Conservation (phyloP, 2,888 invertebrate genomes). For the Bimastos eiseni region DNA sequence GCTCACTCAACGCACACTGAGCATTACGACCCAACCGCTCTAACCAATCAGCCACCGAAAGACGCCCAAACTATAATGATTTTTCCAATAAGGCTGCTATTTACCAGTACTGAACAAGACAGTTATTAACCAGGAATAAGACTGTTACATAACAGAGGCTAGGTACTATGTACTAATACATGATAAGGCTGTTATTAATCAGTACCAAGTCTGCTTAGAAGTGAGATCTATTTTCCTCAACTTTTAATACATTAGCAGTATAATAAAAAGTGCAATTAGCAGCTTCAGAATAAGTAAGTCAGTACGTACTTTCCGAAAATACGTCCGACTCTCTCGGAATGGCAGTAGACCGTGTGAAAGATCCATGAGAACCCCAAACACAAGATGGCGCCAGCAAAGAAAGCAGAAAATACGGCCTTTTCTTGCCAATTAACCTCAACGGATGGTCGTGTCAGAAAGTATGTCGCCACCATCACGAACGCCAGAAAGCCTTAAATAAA, state of each 20-base stretch:
- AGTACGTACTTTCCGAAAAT: constrained; percentile 86
- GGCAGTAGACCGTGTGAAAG: constrained; percentile 97
- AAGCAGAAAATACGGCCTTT: constrained; percentile 79
- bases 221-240: not conserved
- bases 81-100: too few relatives aligned
- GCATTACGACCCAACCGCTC: too few relatives aligned
- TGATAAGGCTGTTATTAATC: too few relatives aligned
- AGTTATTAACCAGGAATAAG: too few relatives aligned
- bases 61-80: too few relatives aligned
- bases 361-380: constrained; percentile 95
- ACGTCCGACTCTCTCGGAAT: constrained; percentile 94
- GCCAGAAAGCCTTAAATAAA: constrained; percentile 64
- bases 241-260: not conserved
- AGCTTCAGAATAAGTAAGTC: not conserved
- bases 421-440: constrained; percentile 77
- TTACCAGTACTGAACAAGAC: too few relatives aligned
- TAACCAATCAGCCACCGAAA: too few relatives aligned
- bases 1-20: too few relatives aligned
- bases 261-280: constrained; percentile 43
- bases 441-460: constrained; percentile 85
- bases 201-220: not conserved
- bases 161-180: too few relatives aligned
- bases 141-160: too few relatives aligned
- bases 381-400: constrained; percentile 93
- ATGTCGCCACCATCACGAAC: constrained; percentile 71